phyloP scores from a whole-genome alignment of 2,113 vertebrate species.

The Poeciliopsis occidentalis region DNA sequence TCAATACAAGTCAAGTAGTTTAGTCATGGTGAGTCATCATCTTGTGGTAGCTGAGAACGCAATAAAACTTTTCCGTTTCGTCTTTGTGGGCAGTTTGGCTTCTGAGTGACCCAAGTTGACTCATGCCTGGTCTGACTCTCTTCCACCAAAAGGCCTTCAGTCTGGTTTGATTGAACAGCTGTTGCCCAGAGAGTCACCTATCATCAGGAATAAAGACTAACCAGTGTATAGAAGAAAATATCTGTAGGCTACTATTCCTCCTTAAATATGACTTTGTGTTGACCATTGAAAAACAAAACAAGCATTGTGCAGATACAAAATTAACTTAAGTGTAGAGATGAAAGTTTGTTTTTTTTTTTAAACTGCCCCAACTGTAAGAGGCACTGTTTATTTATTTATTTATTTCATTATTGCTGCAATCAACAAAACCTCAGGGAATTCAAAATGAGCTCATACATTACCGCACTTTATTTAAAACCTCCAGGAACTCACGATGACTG shows the following conservation, averaged over 20 bases:
- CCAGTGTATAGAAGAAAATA: too few relatives aligned
- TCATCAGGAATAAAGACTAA: too few relatives aligned
- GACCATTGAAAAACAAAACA: not conserved
- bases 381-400: not conserved
- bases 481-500: conserved; percentile 33
- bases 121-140: not conserved
- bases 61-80: not conserved
- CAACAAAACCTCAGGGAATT: conserved; percentile 41
- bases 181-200: not conserved
- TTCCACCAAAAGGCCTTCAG: not conserved
- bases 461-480: conserved; percentile 44
- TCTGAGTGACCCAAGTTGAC: not conserved
- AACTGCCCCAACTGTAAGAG: not conserved
- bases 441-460: conserved; percentile 41
- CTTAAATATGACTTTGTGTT: not conserved
- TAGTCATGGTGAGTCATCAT: too few relatives aligned
- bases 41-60: not conserved
- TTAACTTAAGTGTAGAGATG: not conserved
- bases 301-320: not conserved
- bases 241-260: too few relatives aligned
- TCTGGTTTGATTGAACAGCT: not conserved
- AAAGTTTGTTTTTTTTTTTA: not conserved
- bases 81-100: not conserved
- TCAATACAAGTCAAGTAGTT: too few relatives aligned
- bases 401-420: conserved; percentile 29